Percentiles rank a stretch among this genome's conserved stretches.
These are phyloP conservation scores for Saccostrea echinata DNA, from an alignment of 1,140 invertebrate species.

Conservation along the genomic window DNA sequence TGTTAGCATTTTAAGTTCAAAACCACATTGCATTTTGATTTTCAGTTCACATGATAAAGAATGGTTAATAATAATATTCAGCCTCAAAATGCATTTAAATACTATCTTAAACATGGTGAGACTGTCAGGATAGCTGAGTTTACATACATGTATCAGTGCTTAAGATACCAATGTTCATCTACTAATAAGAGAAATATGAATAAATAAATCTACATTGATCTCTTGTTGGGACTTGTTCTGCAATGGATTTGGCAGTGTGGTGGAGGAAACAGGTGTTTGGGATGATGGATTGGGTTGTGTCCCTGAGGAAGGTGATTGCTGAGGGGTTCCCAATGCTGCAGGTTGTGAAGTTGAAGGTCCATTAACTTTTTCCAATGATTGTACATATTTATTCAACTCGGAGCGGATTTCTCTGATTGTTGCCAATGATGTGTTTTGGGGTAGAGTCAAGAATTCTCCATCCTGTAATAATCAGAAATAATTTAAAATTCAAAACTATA, in stretches of 20 bases:
- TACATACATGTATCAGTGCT: too few species aligned
- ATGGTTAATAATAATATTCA: too few species aligned
- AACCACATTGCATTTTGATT: too few species aligned
- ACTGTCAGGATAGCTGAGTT: too few species aligned
- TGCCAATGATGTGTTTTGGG: conserved; percentile 58
- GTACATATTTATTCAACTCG: conserved; percentile 60
- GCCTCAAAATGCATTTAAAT: too few species aligned
- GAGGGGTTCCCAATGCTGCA: background rate
- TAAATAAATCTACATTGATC: conserved; percentile 10
- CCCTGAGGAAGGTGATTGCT: background rate
- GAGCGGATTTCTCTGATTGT: conserved; percentile 64
- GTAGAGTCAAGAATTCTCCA: conserved; percentile 73
- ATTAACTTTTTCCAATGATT: conserved; percentile 47
- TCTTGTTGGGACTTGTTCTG: conserved; percentile 27
- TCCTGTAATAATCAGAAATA: conserved; percentile 64
- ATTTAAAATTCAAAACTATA: too few species aligned
- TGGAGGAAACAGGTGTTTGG: background rate
- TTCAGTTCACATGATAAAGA: too few species aligned
- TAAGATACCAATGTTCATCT: background rate
- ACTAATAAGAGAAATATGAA: background rate
- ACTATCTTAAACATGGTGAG: too few species aligned
- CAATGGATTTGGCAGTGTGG: conserved; percentile 27
- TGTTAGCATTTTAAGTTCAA: too few species aligned
- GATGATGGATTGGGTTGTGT: background rate
- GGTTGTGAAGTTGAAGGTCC: conserved; percentile 13